Evolutionary conservation across 2,888 invertebrate genomes (phyloP).

Genomic region (Lathronympha strigana): DNA sequence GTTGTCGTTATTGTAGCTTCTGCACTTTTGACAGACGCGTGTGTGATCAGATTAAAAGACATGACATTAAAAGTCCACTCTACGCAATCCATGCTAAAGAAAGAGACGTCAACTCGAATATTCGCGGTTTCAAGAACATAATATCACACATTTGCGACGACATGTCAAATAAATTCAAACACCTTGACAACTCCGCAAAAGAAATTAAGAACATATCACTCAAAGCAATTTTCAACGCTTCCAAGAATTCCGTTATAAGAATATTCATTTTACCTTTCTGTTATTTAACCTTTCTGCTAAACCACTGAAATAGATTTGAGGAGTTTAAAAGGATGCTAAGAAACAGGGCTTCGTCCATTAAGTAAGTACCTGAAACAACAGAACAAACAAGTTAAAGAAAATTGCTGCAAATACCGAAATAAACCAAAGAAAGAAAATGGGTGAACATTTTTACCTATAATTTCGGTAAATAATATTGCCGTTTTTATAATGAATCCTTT

Average conservation of each 20-base stretch:
- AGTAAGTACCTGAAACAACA: slow-evolving; percentile 79
- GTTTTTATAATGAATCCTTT: neutral
- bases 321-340: slow-evolving; percentile 47
- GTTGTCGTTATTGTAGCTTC: no score
- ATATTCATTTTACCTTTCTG: neutral
- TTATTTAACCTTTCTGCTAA: slow-evolving; percentile 42
- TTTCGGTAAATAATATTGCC: no score
- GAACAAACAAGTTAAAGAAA: slow-evolving; percentile 41
- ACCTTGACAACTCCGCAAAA: neutral
- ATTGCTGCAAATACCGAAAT: neutral
- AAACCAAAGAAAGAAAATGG: neutral
- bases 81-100: neutral
- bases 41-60: no score
- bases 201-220: neutral
- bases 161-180: neutral
- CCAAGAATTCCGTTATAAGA: neutral
- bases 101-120: neutral
- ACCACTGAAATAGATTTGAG: slow-evolving; percentile 47
- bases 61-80: no score
- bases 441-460: no score
- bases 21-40: no score
- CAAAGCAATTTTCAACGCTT: neutral
- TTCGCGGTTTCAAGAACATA: neutral
- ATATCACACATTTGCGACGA: neutral
- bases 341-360: slow-evolving; percentile 61